Evolutionary conservation across 2,797 vertebrate genomes (phyloP).

Genomic region (Prionace glauca): DNA sequence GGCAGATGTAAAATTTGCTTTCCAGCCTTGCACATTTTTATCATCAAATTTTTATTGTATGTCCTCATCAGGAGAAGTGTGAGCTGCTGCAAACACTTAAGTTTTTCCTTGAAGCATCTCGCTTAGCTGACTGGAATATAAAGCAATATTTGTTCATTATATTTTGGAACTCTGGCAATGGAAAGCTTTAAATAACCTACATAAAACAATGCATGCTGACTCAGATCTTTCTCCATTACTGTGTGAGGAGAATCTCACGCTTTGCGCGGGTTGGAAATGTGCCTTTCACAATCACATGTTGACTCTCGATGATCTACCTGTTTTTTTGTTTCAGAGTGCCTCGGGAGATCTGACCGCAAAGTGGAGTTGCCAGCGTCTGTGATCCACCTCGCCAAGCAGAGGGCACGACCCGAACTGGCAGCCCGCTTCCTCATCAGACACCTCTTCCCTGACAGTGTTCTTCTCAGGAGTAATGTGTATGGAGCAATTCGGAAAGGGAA

Average conservation of each 20-base stretch:
- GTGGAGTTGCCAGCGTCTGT: conserved; percentile 35
- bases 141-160: not conserved
- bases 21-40: not conserved
- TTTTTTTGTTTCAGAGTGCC: conserved; percentile 25
- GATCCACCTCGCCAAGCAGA: conserved; percentile 36
- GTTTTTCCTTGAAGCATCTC: not conserved
- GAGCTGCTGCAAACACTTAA: not conserved
- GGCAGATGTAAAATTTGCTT: not conserved
- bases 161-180: not conserved
- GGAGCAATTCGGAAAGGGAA: conserved; percentile 37
- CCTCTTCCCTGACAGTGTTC: conserved; percentile 32
- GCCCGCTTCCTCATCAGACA: conserved; percentile 34
- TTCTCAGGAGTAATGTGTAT: conserved; percentile 33
- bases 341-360: conserved; percentile 29
- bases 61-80: not conserved
- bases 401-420: conserved; percentile 31
- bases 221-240: not conserved
- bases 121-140: not conserved
- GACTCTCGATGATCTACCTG: not conserved
- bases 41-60: not conserved
- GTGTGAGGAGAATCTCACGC: not conserved
- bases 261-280: not conserved
- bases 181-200: not conserved
- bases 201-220: not conserved
- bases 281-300: not conserved